Evolutionary conservation across 35 echinoderm and acorn worm species (phyloP), one percentile per base, ranked within the genome.

Genomic region (Amphiura filiformis): DNA sequence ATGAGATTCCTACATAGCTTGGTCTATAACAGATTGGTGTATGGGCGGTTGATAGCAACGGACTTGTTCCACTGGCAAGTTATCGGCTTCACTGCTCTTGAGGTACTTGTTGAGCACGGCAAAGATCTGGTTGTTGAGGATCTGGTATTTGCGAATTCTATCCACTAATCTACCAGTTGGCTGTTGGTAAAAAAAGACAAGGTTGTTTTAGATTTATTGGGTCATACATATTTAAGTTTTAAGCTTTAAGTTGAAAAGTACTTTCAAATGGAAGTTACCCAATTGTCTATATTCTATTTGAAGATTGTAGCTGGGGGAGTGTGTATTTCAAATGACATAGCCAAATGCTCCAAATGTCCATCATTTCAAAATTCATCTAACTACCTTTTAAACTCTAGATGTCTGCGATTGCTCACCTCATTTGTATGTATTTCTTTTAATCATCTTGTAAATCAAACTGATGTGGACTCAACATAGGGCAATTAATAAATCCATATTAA

Each of bases 1-100:
- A n/a, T n/a, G 41, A 47, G 41, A 47, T 52, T 84, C 28, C 31
- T 85, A 85, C 83, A 85, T 85, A 33, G 33, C 56, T 39, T 86
- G 81, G 37, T 97, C 92, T 38, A 93, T 80, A 39, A 94, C 89
- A 11, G 95, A 97, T 82, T 97, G 95, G 42, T 97, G 95, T 32
- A 97, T 91, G 20, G 95, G 95, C 57, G 95, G 95, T 36, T 97
- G 89, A 82, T 97, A 97, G 82, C 95, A 97, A 64, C 92, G 76
- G 31, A 97, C 90, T 65, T 94, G 89, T 39, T 97, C 95, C 56
- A 97, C 95, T 3, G 95, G 81, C 13, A 88, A 76, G 31, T 78
- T 92, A 32, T 97, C 95, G 0, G 84, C 83, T 64, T 94, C 95
- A 22, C 86, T 83, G 1, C 92, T 81, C 65, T 91, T 97, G 81